Percentiles rank a stretch among this genome's conserved stretches.
phyloP scores from a whole-genome alignment of 2,797 vertebrate genomes.

The Dendrocincla tyrannina region DNA sequence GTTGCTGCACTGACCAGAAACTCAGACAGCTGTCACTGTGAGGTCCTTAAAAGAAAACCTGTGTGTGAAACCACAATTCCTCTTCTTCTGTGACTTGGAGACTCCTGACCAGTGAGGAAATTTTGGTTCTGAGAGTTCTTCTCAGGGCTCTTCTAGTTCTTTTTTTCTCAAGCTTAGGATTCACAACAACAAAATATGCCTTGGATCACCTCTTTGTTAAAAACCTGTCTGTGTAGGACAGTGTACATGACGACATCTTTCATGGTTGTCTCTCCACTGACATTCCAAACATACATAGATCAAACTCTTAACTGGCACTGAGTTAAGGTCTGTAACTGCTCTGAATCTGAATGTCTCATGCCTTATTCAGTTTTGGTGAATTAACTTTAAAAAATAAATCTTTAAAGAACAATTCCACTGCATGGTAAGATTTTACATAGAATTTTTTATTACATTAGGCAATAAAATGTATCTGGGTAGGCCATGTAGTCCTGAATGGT shows the following conservation, averaged over 20 bases:
- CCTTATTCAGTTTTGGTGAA: neutral
- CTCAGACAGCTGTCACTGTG: accelerated
- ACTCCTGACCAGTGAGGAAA: neutral
- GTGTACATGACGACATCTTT: neutral
- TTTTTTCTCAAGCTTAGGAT: neutral
- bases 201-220: neutral
- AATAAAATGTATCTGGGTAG: neutral
- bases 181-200: neutral
- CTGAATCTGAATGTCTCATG: neutral
- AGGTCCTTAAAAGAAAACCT: neutral
- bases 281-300: neutral
- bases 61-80: neutral
- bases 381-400: neutral
- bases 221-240: neutral
- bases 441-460: neutral
- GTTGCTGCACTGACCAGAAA: neutral
- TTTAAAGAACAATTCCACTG: neutral
- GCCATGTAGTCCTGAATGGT: neutral
- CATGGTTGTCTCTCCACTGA: neutral
- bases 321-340: neutral
- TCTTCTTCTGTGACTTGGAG: neutral
- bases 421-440: neutral
- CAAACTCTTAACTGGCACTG: neutral
- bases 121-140: too few relatives aligned
- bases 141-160: too few relatives aligned